phyloP scores from a whole-genome alignment of 1,140 invertebrate genomes.

The Archivesica marissinica region DNA sequence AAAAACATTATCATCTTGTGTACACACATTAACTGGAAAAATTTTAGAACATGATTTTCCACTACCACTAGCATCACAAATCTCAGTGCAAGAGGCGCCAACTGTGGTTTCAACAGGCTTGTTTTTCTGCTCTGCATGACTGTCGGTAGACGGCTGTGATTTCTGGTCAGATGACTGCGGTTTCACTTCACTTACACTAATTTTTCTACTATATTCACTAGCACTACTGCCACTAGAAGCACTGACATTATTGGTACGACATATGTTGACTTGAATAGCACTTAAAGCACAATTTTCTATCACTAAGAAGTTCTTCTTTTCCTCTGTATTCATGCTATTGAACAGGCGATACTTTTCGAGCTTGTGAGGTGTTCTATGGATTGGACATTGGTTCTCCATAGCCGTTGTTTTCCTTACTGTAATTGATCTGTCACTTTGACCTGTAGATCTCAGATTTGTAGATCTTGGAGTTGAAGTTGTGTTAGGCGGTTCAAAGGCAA shows the following conservation, averaged over 20 bases:
- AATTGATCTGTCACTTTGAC: not conserved
- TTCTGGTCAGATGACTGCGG: not conserved
- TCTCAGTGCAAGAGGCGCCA: not conserved
- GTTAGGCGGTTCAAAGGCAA: not conserved
- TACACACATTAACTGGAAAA: not conserved
- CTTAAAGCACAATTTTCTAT: constrained; percentile 63
- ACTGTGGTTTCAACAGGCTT: not conserved
- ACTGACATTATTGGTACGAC: no score
- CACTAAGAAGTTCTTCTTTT: constrained; percentile 52
- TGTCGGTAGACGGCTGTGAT: not conserved
- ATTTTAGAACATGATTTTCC: constrained; percentile 27
- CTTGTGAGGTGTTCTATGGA: constrained; percentile 49
- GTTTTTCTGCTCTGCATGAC: constrained; percentile 11
- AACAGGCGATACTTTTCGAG: constrained; percentile 60
- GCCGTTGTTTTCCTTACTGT: not conserved
- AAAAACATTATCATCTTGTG: not conserved
- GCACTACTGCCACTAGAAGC: no score
- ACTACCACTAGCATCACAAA: not conserved
- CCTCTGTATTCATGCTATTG: constrained; percentile 24
- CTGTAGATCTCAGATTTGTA: no score
- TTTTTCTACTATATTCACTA: constrained; percentile 29
- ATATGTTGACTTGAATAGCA: constrained; percentile 8
- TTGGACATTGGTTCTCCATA: not conserved
- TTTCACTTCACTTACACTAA: constrained; percentile 13
- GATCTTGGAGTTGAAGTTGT: not conserved